Evolutionary conservation across 2,113 vertebrate species (phyloP).

Genomic region (Sinocyclocheilus grahami): DNA sequence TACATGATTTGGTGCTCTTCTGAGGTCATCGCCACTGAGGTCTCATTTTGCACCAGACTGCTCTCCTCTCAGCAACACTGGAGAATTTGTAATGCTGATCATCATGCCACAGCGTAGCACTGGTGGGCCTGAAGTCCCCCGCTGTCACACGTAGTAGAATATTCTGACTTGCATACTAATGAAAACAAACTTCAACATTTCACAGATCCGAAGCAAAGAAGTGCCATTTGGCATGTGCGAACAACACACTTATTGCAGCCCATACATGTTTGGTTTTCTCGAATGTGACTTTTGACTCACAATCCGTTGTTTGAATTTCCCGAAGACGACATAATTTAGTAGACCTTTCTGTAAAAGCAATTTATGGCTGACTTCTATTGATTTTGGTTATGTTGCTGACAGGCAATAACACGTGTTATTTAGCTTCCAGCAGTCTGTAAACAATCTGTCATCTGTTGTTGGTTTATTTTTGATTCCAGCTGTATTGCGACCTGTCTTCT

Average conservation of each 20-base stretch:
- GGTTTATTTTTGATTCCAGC: slow-evolving; percentile 76
- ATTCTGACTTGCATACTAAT: slow-evolving; percentile 26
- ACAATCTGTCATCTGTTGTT: slow-evolving; percentile 72
- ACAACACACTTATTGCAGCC: background rate
- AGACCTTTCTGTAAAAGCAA: slow-evolving; percentile 50
- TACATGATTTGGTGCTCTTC: background rate
- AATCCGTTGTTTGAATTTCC: slow-evolving; percentile 17
- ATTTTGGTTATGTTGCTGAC: slow-evolving; percentile 50
- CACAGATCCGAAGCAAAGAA: background rate
- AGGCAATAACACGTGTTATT: slow-evolving; percentile 66
- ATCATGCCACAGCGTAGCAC: background rate
- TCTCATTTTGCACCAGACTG: background rate
- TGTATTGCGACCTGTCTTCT: slow-evolving; percentile 64
- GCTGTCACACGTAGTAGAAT: background rate
- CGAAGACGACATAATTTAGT: slow-evolving; percentile 45
- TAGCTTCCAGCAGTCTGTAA: slow-evolving; percentile 72
- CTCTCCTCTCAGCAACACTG: background rate
- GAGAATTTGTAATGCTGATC: slow-evolving; percentile 17
- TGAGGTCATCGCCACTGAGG: background rate
- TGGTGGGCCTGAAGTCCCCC: background rate
- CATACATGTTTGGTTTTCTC: background rate
- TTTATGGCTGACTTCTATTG: slow-evolving; percentile 53
- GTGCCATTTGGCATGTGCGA: background rate
- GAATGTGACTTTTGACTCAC: background rate
- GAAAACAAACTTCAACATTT: background rate